Conservation (phyloP, 1,140 invertebrate genomes). For the Penaeus chinensis region DNA sequence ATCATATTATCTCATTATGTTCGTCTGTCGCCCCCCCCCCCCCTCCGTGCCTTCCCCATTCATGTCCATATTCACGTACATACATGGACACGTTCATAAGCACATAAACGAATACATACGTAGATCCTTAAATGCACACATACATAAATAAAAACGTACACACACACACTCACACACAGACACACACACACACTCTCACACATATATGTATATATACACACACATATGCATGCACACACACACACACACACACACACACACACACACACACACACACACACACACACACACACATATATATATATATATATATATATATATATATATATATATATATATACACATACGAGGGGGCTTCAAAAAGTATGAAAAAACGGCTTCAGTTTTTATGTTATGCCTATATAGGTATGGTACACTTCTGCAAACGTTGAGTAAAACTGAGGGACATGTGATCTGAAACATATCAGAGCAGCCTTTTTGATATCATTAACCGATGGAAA, state of each 20-base stretch:
- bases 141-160: background rate
- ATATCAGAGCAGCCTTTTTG: too few relatives aligned
- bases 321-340: background rate
- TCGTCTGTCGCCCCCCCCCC: too few relatives aligned
- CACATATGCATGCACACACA: conserved; percentile 16
- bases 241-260: conserved; percentile 26
- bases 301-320: conserved; percentile 35
- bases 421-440: too few relatives aligned
- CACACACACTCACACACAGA: conserved; percentile 11
- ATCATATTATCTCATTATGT: too few relatives aligned
- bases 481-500: too few relatives aligned
- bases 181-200: conserved; percentile 14
- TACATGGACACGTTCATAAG: background rate
- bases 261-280: conserved; percentile 1
- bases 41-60: too few relatives aligned
- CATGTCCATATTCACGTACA: too few relatives aligned
- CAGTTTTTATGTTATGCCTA: too few relatives aligned
- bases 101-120: conserved; percentile 16
- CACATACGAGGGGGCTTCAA: too few relatives aligned
- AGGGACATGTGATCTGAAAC: too few relatives aligned
- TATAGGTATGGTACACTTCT: too few relatives aligned
- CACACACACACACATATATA: background rate
- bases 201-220: conserved; percentile 35
- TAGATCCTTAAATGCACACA: background rate
- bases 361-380: too few relatives aligned